These are phyloP conservation scores for Paramormyrops hopkinsi DNA, from an alignment of 2,797 vertebrate genomes.

Conservation along the genomic window DNA sequence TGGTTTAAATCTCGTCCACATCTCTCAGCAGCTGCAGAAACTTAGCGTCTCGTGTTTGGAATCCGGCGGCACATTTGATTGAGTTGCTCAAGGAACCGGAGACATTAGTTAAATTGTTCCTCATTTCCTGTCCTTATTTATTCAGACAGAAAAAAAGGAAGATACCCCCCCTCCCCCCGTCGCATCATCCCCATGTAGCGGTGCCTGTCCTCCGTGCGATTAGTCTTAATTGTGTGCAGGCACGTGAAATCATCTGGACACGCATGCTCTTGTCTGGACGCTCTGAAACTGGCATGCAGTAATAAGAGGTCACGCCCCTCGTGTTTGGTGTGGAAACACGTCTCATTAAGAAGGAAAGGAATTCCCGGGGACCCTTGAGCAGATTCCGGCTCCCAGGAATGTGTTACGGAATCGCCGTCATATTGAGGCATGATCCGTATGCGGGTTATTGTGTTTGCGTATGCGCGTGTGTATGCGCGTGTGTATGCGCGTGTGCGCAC, in stretches of 20 bases:
- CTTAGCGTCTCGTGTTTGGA: background rate
- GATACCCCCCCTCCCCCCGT: conserved; percentile 49
- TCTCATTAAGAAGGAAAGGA: conserved; percentile 68
- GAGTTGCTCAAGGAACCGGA: conserved; percentile 25
- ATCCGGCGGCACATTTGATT: conserved; percentile 12
- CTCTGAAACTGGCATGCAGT: conserved; percentile 49
- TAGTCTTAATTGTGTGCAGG: conserved; percentile 46
- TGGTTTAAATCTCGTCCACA: background rate
- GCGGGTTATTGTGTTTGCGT: background rate
- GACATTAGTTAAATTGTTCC: background rate
- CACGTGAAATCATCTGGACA: conserved; percentile 55
- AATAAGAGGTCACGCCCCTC: conserved; percentile 53
- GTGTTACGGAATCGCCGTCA: conserved; percentile 50
- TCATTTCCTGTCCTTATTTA: background rate
- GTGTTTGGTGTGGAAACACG: conserved; percentile 59
- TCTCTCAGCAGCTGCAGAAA: background rate
- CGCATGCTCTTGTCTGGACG: conserved; percentile 34
- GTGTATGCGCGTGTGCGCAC: background rate
- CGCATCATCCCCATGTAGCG: conserved; percentile 13
- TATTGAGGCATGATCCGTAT: conserved; percentile 37
- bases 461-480: background rate
- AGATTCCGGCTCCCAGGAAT: conserved; percentile 56
- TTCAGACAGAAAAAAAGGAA: conserved; percentile 47
- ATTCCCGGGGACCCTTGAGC: conserved; percentile 49
- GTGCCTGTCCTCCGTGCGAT: conserved; percentile 49